Conservation (phyloP, 2,113 vertebrate species). For the Pseudolaguvia tuberculata region DNA sequence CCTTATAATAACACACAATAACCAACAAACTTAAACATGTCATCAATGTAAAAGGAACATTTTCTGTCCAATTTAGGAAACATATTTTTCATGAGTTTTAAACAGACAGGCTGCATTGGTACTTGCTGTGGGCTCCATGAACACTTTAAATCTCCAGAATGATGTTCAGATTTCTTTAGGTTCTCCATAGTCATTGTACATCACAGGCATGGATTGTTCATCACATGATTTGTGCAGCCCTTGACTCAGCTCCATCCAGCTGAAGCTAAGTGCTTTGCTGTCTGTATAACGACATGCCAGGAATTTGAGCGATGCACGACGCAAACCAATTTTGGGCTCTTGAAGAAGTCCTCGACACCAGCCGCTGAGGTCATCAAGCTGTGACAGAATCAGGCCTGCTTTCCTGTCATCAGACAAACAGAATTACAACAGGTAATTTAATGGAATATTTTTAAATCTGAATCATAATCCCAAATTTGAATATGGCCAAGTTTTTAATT, state of each 20-base stretch:
- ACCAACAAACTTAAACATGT: background rate
- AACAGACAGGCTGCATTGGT: background rate
- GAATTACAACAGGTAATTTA: background rate
- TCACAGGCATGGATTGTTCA: conserved; percentile 84
- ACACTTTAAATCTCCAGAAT: conserved; percentile 1
- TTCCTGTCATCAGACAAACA: conserved; percentile 71
- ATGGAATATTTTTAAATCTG: background rate
- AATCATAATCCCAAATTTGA: no score
- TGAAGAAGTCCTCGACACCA: conserved; percentile 92
- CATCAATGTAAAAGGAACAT: background rate
- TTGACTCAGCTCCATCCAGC: conserved; percentile 86
- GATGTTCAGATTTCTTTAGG: conserved; percentile 80
- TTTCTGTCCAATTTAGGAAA: conserved; percentile 1
- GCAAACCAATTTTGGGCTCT: conserved; percentile 88
- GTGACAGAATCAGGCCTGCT: conserved; percentile 89
- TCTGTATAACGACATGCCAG: conserved; percentile 94
- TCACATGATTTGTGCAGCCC: conserved; percentile 93
- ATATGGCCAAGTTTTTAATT: no score
- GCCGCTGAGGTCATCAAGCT: conserved; percentile 84
- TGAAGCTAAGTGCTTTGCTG: conserved; percentile 86
- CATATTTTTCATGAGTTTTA: conserved; percentile 5
- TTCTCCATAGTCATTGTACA: conserved; percentile 95
- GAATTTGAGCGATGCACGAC: conserved; percentile 83
- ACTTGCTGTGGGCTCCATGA: background rate
- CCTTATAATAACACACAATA: background rate